Conservation (phyloP, 2,888 invertebrate species). For the Drosophila kanekoi region DNA sequence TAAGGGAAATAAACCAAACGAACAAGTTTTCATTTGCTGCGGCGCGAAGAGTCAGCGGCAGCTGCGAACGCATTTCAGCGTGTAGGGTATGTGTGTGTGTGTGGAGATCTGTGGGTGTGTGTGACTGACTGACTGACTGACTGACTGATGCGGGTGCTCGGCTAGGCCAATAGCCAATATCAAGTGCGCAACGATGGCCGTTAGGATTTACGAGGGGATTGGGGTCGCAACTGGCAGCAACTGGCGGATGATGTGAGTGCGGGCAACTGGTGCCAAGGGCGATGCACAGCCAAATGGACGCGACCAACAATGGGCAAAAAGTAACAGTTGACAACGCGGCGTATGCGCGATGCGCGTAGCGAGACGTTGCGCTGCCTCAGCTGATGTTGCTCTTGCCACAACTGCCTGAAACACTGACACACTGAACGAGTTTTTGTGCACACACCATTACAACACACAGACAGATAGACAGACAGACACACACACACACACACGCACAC, state of each 20-base stretch:
- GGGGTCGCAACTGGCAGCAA: constrained; percentile 38
- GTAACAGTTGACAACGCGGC: constrained; percentile 73
- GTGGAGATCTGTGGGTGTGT: background rate
- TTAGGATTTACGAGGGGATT: constrained; percentile 53
- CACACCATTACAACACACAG: constrained; percentile 23
- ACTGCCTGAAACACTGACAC: constrained; percentile 72
- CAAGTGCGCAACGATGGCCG: constrained; percentile 65
- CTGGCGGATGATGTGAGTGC: constrained; percentile 6
- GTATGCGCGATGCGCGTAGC: constrained; percentile 68
- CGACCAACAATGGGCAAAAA: constrained; percentile 26
- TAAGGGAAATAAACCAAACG: constrained; percentile 47
- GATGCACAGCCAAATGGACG: constrained; percentile 27
- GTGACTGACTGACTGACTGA: background rate
- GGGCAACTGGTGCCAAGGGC: constrained; percentile 73
- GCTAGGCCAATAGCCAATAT: constrained; percentile 76
- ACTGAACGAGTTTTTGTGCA: constrained; percentile 73
- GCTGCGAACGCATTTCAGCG: constrained; percentile 6
- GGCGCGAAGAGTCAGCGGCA: constrained; percentile 27
- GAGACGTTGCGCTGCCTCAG: constrained; percentile 35
- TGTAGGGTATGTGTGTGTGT: background rate
- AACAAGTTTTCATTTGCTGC: constrained; percentile 55
- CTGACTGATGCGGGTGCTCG: constrained; percentile 24
- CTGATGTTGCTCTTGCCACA: constrained; percentile 55
- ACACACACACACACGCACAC: constrained; percentile 24
- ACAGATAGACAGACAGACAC: constrained; percentile 33